Evolutionary conservation across 2,113 vertebrate genomes (phyloP), one percentile per base, ranked within the genome.

Genomic region (Sarotherodon lohbergeri): DNA sequence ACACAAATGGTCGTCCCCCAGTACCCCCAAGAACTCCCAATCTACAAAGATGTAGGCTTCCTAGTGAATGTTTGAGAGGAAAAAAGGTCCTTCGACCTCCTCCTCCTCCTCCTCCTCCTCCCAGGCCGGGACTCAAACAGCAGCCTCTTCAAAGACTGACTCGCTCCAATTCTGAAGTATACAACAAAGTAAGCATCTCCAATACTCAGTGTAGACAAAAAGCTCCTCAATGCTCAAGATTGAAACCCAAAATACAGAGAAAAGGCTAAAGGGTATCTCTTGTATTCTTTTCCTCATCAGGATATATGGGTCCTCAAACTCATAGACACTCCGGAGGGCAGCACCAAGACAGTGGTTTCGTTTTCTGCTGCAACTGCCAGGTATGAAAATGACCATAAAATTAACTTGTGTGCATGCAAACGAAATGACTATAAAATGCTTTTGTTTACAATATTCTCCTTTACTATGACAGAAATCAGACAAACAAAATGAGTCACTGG

Each of bases 21-120:
- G 5, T 57, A 34, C 73, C 46, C 46, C 27, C 16, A 52, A 52
- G 46, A n/a, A 9, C 27, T 78, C 27, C 24, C 29, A n/a, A 19
- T 36, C 27, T 41, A 17, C 83, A 8, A 39, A 81, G 90, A 48
- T 12, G 3, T 12, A 84, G 84, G 36, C 9, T 90, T 66, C 76
- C 41, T 2, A 91, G 50, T 41, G n/a, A 50, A 7, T 48, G 19
- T 43, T 48, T 55, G 10, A 34, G 41, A 5, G 17, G 2, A 1
- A 34, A 4, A 19, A 43, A 9, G 5, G 36, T 13, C 16, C 19
- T 7, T 2, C 29, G 2, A 4, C 93, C 94, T 16, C 95, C 95
- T 19, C 95, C 95, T 10, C 93, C 95, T 14, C 94, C 95, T 14
- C 94, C 95, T 9, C 17, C 94, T 5, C 93, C 93, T 2, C 91